These are phyloP conservation scores for Rhamphomyia laevipes DNA, from an alignment of 2,888 invertebrate genomes.

Conservation along the genomic window DNA sequence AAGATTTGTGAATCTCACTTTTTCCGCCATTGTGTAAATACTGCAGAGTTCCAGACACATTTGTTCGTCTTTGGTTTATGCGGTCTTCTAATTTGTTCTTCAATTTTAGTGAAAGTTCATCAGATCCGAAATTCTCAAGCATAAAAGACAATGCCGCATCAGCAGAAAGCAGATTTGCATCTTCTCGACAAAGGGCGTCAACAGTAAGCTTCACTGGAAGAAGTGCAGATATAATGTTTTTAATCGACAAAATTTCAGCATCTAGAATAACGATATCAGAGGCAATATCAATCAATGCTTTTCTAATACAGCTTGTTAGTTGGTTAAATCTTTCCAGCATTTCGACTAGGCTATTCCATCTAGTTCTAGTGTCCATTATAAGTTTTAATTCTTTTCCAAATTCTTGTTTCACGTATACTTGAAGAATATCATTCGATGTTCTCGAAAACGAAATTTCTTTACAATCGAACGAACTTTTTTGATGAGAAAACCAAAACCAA, in stretches of 20 bases:
- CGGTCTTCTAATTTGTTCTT: background rate
- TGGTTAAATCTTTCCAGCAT: slow-evolving; percentile 13
- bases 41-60: slow-evolving; percentile 1
- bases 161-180: background rate
- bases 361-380: slow-evolving; percentile 12
- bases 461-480: slow-evolving; percentile 3
- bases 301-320: slow-evolving; percentile 16
- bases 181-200: slow-evolving; percentile 1
- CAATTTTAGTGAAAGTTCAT: slow-evolving; percentile 1
- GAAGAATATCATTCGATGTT: slow-evolving; percentile 12
- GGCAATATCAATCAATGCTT: slow-evolving; percentile 16
- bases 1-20: background rate
- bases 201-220: slow-evolving; percentile 1
- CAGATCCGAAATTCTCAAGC: slow-evolving; percentile 2
- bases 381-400: slow-evolving; percentile 10
- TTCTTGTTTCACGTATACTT: slow-evolving; percentile 9
- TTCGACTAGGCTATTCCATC: slow-evolving; percentile 11
- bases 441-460: slow-evolving; percentile 6
- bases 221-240: background rate
- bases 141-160: slow-evolving; percentile 1
- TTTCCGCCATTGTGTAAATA: background rate
- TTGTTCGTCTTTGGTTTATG: slow-evolving; percentile 2
- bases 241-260: slow-evolving; percentile 2
- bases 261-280: slow-evolving; percentile 8
- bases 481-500: background rate